These are phyloP conservation scores for Micrasema longulum DNA, from an alignment of 1,140 invertebrate genomes.

Conservation along the genomic window DNA sequence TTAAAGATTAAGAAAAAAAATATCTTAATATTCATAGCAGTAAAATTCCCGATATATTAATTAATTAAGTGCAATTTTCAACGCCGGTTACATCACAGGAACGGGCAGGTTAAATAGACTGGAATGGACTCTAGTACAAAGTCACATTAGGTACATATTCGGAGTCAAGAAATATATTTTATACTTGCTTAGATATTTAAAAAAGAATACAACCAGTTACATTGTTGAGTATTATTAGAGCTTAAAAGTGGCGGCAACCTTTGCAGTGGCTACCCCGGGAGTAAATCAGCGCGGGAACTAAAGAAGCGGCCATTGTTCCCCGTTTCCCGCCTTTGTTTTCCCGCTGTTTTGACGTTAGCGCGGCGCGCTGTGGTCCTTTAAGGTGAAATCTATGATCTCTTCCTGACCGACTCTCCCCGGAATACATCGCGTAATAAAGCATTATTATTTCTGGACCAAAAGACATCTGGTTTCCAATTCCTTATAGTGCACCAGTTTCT, in stretches of 20 bases:
- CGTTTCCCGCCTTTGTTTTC: slow-evolving; percentile 31
- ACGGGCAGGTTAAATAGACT: not conserved
- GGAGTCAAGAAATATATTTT: not conserved
- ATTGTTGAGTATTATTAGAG: not conserved
- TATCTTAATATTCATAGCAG: not conserved
- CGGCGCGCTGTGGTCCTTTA: not conserved
- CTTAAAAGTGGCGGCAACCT: slow-evolving; percentile 19
- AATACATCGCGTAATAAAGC: not conserved
- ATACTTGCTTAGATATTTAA: not conserved
- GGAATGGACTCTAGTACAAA: not conserved
- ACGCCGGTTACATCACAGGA: no score
- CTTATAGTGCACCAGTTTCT: not conserved
- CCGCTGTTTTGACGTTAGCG: slow-evolving; percentile 26
- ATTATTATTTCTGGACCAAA: not conserved
- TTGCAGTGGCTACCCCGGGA: slow-evolving; percentile 23
- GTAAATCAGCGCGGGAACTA: slow-evolving; percentile 7
- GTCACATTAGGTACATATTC: no score
- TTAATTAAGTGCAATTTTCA: no score
- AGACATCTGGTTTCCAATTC: not conserved
- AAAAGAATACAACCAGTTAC: no score
- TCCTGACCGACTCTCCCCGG: not conserved
- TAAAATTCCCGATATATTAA: not conserved
- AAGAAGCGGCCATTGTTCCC: slow-evolving; percentile 23
- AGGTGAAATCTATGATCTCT: slow-evolving; percentile 30
- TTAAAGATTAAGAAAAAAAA: no score